Conservation (phyloP, 1,140 invertebrate species). For the Lucilia sericata region DNA sequence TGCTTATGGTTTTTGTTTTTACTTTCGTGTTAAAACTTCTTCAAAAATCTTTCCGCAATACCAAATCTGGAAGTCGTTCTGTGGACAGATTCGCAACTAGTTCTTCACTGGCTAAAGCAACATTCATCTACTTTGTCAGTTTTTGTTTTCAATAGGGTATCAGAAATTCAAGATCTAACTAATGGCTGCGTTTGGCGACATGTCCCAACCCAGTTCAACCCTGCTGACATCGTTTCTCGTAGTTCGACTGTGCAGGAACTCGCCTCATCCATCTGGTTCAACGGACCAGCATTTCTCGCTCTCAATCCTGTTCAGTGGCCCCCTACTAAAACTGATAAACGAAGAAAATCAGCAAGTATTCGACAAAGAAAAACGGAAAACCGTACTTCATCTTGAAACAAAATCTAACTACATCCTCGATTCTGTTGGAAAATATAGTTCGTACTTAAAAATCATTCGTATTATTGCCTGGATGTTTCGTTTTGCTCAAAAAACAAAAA, state of each 20-base stretch:
- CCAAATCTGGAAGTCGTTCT: neutral
- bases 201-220: conserved; percentile 43
- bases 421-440: too few species aligned
- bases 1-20: conserved; percentile 39
- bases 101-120: conserved; percentile 10
- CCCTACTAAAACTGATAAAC: neutral
- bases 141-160: conserved; percentile 48
- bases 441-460: too few species aligned
- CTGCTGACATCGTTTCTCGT: neutral
- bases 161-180: too few species aligned
- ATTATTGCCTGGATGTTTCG: too few species aligned
- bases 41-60: neutral
- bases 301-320: neutral
- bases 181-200: too few species aligned
- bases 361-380: neutral
- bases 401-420: too few species aligned
- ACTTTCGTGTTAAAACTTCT: conserved; percentile 37
- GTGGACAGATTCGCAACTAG: conserved; percentile 25
- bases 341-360: neutral
- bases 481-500: too few species aligned
- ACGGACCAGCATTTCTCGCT: neutral
- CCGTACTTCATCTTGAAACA: neutral
- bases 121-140: conserved; percentile 47
- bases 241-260: neutral
- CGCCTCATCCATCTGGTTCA: neutral